phyloP scores from a whole-genome alignment of 2,113 vertebrate species.

The Desmodus rotundus region DNA sequence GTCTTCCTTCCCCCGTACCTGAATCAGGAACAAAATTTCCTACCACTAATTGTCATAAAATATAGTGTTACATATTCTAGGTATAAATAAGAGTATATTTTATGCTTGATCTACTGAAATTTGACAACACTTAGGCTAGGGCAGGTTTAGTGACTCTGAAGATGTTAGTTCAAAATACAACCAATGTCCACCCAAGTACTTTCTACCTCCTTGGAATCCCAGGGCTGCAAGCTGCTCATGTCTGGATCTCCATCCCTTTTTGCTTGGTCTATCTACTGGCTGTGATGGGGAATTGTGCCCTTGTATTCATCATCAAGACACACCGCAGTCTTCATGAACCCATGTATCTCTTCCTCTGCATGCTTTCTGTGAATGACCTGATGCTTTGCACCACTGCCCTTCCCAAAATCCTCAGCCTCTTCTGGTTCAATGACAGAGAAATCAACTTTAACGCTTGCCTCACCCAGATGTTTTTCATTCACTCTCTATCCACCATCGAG shows the following conservation, averaged over 20 bases:
- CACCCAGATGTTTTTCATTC: neutral
- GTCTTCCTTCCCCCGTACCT: neutral
- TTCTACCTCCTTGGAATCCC: constrained; percentile 40
- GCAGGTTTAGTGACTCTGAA: neutral
- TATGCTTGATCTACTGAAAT: neutral
- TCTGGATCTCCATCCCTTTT: constrained; percentile 29
- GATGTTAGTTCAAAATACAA: neutral
- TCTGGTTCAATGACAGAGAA: neutral
- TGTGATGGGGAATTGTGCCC: constrained; percentile 12
- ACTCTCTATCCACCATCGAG: neutral
- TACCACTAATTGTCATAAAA: neutral
- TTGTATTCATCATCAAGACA: constrained; percentile 33
- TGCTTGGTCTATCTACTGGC: neutral
- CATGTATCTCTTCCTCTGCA: constrained; percentile 46
- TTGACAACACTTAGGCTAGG: neutral
- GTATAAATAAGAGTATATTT: neutral
- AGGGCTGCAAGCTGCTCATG: neutral
- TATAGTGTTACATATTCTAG: neutral
- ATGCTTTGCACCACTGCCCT: neutral
- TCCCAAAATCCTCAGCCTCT: neutral
- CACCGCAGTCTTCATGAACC: constrained; percentile 28
- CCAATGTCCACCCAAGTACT: neutral
- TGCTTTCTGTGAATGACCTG: constrained; percentile 39
- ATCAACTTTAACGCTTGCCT: neutral
- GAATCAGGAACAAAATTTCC: neutral